These are phyloP conservation scores for Philaethria dido DNA, from an alignment of 2,888 invertebrate species.

Conservation along the genomic window DNA sequence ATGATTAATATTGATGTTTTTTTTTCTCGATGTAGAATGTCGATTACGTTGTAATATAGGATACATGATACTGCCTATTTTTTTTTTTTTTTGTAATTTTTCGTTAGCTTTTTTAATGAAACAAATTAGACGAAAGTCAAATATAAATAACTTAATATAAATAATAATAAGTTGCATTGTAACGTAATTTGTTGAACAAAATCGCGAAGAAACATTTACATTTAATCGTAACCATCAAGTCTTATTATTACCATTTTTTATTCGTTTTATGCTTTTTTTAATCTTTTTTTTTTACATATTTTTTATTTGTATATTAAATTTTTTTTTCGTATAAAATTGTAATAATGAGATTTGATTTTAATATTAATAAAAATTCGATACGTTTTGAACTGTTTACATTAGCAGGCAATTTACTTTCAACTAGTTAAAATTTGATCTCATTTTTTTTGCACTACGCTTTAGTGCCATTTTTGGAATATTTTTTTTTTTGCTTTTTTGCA, in stretches of 20 bases:
- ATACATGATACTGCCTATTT: conserved; percentile 79
- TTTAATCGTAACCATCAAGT: conserved; percentile 50
- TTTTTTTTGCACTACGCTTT: conserved; percentile 68
- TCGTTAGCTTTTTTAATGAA: conserved; percentile 56
- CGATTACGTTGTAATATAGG: conserved; percentile 79
- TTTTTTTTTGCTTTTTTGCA: conserved; percentile 58
- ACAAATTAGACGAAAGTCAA: conserved; percentile 50
- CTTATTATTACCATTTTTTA: conserved; percentile 47
- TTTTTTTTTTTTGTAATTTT: conserved; percentile 71
- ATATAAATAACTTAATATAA: conserved; percentile 55
- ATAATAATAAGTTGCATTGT: conserved; percentile 61
- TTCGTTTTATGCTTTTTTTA: conserved; percentile 31
- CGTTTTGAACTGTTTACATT: conserved; percentile 54
- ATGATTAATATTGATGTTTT: conserved; percentile 81
- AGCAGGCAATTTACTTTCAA: conserved; percentile 73
- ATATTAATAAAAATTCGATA: conserved; percentile 59
- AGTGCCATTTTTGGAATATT: conserved; percentile 71
- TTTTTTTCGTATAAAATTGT: conserved; percentile 37
- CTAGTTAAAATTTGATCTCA: conserved; percentile 75
- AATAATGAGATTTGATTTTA: conserved; percentile 51
- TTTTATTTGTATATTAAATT: conserved; percentile 18
- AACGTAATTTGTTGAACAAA: conserved; percentile 65
- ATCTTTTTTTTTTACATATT: conserved; percentile 35
- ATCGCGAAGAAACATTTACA: conserved; percentile 51
- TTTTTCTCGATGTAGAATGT: conserved; percentile 69